These are phyloP conservation scores for Notiomystis cincta DNA, from an alignment of 2,113 vertebrate species.

Conservation along the genomic window DNA sequence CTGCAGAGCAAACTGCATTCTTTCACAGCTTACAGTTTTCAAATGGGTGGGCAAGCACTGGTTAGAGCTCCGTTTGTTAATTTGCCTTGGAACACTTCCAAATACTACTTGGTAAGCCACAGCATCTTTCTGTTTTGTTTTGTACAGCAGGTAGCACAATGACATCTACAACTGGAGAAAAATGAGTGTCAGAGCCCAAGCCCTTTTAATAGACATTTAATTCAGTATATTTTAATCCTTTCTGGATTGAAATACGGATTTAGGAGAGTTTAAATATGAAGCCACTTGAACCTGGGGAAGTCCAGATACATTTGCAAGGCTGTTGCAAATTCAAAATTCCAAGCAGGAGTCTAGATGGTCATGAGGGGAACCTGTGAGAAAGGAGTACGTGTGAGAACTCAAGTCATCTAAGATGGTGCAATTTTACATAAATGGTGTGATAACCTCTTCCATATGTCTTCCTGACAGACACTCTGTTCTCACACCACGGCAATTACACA, in stretches of 20 bases:
- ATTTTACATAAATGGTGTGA: background rate
- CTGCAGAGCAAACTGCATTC: constrained; percentile 1
- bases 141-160: background rate
- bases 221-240: background rate
- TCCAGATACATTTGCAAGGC: background rate
- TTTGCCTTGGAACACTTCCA: constrained; percentile 31
- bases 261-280: background rate
- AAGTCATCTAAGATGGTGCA: background rate
- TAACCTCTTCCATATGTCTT: background rate
- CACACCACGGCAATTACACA: background rate
- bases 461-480: background rate
- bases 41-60: background rate
- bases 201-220: background rate
- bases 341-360: background rate
- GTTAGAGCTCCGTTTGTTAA: constrained; percentile 17
- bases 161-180: background rate
- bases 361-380: background rate
- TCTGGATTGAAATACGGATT: background rate
- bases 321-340: background rate
- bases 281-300: background rate
- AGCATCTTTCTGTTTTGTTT: constrained; percentile 1
- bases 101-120: background rate
- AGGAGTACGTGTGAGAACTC: background rate
- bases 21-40: constrained; percentile 25
- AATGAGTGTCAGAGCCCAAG: background rate